Evolutionary conservation across 2,797 vertebrate genomes (phyloP), one percentile per base, ranked within the genome.

Genomic region (Mycteria americana): DNA sequence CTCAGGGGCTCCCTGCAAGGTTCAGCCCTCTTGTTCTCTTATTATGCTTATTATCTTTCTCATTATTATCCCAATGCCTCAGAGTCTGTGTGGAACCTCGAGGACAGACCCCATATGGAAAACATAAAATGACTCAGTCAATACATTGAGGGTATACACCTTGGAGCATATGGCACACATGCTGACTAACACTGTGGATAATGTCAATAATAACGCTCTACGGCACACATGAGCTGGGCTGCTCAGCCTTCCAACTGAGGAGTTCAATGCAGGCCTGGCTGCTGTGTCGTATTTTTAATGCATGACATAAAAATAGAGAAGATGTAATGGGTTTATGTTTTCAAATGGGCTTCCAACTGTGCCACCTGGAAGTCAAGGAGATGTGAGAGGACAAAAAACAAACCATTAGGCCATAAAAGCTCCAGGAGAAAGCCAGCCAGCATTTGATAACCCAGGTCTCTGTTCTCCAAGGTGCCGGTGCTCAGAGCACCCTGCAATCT

Each of bases 141-240:
- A 13, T 16, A 69, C 1, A 0, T 43, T 60, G 14, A 91, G 62
- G 73, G 28, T 4, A 6, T 33, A 48, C 43, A 91, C 88, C 75
- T 85, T 59, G 43, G 81, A 92, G 31, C 86, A 87, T 22, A 73
- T 45, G 84, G 94, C 46, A 53, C 70, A 15, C 7, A n/a, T 91
- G 62, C 92, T 85, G 79, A 57, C 48, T 78, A 48, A 63, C 17
- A 4, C 46, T 12, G 45, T 18, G 70, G 75, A 33, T 95, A 65
- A 87, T 81, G 72, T 24, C 78, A 64, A 48, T 12, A 51, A 45
- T 39, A 77, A 80, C 30, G 31, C 57, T 95, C 57, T 63, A 23
- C 0, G 0, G 46, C 18, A 25, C 5, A 7, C 43, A 25, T 0
- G 1, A 82, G 43, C 41, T 7, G 11, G 39, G 88, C 53, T 95